phyloP scores from a whole-genome alignment of 2,797 vertebrate species.

The Trachops cirrhosus region DNA sequence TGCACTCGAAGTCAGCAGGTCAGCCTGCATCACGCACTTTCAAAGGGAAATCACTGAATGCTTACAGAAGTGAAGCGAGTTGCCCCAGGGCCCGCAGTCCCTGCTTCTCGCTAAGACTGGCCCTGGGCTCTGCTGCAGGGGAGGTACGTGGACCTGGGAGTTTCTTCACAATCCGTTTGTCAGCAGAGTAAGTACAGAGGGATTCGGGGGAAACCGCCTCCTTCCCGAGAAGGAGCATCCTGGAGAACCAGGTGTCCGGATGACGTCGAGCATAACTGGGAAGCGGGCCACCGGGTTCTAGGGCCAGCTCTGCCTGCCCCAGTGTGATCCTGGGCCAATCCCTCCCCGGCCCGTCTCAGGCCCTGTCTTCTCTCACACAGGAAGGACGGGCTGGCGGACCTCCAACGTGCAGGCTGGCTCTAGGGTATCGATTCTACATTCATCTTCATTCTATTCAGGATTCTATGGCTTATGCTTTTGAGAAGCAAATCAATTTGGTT shows the following conservation, averaged over 20 bases:
- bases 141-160: not conserved
- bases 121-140: not conserved
- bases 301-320: not conserved
- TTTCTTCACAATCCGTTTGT: not conserved
- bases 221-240: not conserved
- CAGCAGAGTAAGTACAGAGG: not conserved
- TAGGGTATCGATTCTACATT: not conserved
- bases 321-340: no score
- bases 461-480: not conserved
- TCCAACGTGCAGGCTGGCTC: fast-evolving
- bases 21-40: not conserved
- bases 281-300: not conserved
- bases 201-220: not conserved
- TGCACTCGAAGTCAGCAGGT: not conserved
- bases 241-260: not conserved
- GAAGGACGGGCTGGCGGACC: not conserved
- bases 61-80: not conserved
- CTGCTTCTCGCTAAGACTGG: not conserved
- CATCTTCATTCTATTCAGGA: not conserved
- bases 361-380: no score
- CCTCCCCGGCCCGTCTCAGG: not conserved
- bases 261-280: not conserved
- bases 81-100: fast-evolving
- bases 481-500: conserved; percentile 12
- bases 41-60: not conserved